Conservation (phyloP, 2,113 vertebrate genomes). For the Actenoides lindsayi region DNA sequence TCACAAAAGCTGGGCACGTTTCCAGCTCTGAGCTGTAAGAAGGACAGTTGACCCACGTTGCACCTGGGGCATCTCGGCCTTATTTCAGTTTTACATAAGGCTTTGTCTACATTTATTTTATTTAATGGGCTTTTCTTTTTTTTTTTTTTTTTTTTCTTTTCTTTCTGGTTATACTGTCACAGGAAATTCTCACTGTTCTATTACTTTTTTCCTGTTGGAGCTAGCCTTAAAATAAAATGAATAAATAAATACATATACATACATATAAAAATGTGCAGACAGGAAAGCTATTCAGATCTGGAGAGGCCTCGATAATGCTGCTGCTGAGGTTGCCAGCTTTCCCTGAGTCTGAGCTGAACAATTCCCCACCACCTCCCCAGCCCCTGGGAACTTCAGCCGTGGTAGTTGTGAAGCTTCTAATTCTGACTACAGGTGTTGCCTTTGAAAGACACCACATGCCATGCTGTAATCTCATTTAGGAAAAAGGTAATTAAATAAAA, state of each 20-base stretch:
- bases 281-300: conserved; percentile 76
- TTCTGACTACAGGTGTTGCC: conserved; percentile 70
- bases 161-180: conserved; percentile 4
- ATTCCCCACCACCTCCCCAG: conserved; percentile 8
- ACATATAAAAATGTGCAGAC: conserved; percentile 68
- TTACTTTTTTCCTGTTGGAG: conserved; percentile 72
- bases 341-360: conserved; percentile 2
- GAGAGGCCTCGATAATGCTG: conserved; percentile 69
- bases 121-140: neutral
- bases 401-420: conserved; percentile 37
- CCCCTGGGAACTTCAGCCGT: neutral
- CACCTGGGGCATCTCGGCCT: conserved; percentile 17
- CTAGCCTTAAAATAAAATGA: conserved; percentile 56
- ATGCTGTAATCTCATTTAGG: conserved; percentile 70
- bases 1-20: conserved; percentile 60
- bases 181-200: conserved; percentile 78
- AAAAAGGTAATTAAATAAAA: conserved; percentile 78
- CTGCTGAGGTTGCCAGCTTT: conserved; percentile 70
- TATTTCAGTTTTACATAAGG: conserved; percentile 41
- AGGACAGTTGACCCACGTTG: conserved; percentile 9
- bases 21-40: neutral
- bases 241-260: conserved; percentile 66
- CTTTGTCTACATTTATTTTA: conserved; percentile 55
- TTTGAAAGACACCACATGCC: conserved; percentile 61
- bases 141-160: neutral